Base-by-base conservation (phyloP, 2,888 invertebrate genomes). In the Rhingia campestris region DNA sequence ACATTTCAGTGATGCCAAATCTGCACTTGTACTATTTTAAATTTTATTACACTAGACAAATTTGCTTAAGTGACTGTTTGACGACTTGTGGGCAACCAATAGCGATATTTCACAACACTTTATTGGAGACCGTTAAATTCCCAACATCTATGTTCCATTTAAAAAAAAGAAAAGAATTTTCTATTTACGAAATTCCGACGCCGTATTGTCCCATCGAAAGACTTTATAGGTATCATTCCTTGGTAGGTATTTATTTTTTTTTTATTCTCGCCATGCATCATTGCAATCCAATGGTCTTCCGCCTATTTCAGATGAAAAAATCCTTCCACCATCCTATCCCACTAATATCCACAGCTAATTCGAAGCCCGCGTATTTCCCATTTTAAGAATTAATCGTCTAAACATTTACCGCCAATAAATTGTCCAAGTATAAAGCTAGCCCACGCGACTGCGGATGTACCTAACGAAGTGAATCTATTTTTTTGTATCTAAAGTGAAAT, bases 371-470 rank as follows among this genome's bases (percentile, higher is more conserved):
- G 49, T 32, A 22, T 45, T 49, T 12, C 35, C 63, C 56, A 45
- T 73, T 74, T 64, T 45, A 33, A 58, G 49, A 61, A 77, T 66
- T 54, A 72, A 69, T 72, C 43, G 54, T 22, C 72, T 43, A 72
- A 72, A 61, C 72, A 81, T 47, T 77, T 53, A 72, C 22, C 72
- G 51, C 66, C 77, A 47, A 66, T 81, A 61, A 81, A 81, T 54
- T 72, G 77, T 64, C 59, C 22, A 66, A 47, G 41, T 22, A 53
- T 51, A n/a, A n/a, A 32, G 41, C 5, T 12, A 12, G 7, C 56
- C 10, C 2, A 45, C 5, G 45, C n/a, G 5, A 6, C 4, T 12
- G 5, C n/a, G 45, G 5, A 45, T 22, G 9, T 47, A 56, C 43
- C 5, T 6, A 35, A 56, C 67, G 35, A 53, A 43, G 30, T 37